Base-by-base conservation (phyloP, 23 tunicate genomes). In the Corella eumyota region DNA sequence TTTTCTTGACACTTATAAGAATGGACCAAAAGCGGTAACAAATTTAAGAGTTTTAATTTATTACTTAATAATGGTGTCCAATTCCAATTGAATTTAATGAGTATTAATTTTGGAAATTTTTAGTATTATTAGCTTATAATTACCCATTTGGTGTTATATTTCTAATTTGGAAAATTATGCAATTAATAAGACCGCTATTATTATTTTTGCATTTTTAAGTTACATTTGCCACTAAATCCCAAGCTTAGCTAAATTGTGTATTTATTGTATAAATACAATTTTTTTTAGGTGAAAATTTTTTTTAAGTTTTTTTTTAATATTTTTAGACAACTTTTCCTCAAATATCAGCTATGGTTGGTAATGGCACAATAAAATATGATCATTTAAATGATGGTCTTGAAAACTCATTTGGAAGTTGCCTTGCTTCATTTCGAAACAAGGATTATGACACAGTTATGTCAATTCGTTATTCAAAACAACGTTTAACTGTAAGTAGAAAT, bases 1-100 rank as follows among this genome's bases (percentile, higher is more conserved):
- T 4, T 84, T 93, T 66, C 60, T 93, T 37, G 99, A 93, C 67
- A 84, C 99, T 54, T 93, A 93, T 64, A 93, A 93, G 83, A 93
- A 93, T 67, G 95, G 99, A 25, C 77, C 74, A 25, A 83, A 74
- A 64, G 78, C 99, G 9, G 99, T 88, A 58, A 75, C 75, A 52
- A 45, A 13, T 9, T 11, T 46, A 11, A 19, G 13, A 9, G 48
- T 40, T 40, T 40, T 9, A 40, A 40, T 32, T 15, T 4, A 11
- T 1, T 2, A 54, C 4, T 54, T 54, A 23, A 3, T 3, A 26
- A 19, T 54, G 60, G 30, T 54, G 27, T 40, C 15, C 13, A 11
- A 40, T 40, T 40, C 15, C 11, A 11, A 40, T 40, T 40, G 11
- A 9, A 40, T 15, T 9, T 40, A 11, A 40, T 40, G 11, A 9